A percentile compares a stretch with the other conserved stretches of the same genome.
Conservation (phyloP, 2,113 vertebrate species). For the Pogonocichla stellata region DNA sequence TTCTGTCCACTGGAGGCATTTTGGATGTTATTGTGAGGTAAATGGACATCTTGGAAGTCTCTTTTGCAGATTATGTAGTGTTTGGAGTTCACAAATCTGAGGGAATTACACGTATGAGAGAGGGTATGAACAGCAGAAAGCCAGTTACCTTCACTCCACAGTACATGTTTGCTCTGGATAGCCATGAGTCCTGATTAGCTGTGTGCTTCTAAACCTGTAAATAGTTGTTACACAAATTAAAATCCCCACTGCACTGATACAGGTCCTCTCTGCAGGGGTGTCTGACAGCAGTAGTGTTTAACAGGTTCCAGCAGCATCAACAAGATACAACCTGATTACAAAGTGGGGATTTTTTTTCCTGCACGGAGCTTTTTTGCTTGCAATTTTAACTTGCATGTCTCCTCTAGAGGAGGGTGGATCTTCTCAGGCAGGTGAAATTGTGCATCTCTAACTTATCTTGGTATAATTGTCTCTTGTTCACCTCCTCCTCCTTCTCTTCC, state of each 20-base stretch:
- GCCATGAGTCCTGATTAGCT: not conserved
- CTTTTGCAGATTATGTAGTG: not conserved
- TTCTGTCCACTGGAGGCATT: not conserved
- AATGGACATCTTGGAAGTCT: not conserved
- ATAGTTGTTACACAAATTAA: not conserved
- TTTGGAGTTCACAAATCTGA: not conserved
- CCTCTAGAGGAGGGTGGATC: not conserved
- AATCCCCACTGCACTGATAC: not conserved
- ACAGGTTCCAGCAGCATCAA: not conserved
- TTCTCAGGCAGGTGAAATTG: not conserved
- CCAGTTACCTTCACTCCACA: not conserved
- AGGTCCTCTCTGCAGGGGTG: not conserved
- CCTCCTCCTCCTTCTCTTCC: not conserved
- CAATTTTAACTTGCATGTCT: not conserved
- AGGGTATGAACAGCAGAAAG: not conserved
- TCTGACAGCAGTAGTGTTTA: not conserved
- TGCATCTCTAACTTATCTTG: not conserved
- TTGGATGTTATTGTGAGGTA: not conserved
- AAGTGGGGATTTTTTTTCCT: not conserved
- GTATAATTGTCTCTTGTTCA: not conserved
- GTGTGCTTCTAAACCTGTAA: not conserved
- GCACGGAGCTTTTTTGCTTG: not conserved
- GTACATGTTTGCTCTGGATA: rapidly evolving
- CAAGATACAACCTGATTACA: not conserved
- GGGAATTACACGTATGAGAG: not conserved